A percentile compares a stretch with the other conserved stretches of the same genome.
Conservation (phyloP, 2,797 vertebrate species). For the Anguilla marmorata region DNA sequence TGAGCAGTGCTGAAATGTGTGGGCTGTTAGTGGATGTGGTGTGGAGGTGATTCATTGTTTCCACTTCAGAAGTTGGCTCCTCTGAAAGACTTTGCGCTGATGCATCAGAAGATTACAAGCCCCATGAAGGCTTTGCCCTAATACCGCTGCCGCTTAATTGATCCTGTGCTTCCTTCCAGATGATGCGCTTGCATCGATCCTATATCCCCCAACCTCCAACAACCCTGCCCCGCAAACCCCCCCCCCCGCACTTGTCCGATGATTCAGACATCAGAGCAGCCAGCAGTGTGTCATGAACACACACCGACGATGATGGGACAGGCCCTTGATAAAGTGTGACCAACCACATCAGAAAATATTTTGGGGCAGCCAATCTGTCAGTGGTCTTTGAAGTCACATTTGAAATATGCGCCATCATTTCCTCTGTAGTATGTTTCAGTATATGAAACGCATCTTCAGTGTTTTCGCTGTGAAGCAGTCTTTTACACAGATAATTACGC, state of each 20-base stretch:
- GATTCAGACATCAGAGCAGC: neutral
- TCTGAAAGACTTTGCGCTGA: neutral
- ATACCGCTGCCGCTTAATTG: neutral
- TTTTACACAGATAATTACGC: neutral
- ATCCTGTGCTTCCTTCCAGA: neutral
- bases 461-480: neutral
- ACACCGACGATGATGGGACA: neutral
- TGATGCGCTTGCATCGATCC: neutral
- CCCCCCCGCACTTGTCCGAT: neutral
- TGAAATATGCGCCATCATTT: neutral
- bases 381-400: neutral
- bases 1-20: neutral
- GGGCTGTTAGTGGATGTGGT: neutral
- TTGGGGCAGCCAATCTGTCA: neutral
- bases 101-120: slow-evolving; percentile 2
- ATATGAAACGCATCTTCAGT: neutral
- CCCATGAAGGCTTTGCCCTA: neutral
- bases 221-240: neutral
- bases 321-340: neutral
- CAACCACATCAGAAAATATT: neutral
- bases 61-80: neutral
- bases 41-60: slow-evolving; percentile 2
- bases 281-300: neutral
- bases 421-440: neutral
- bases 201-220: neutral